A percentile compares a stretch with the other conserved stretches of the same genome.
Conservation (phyloP, 2,888 invertebrate species). For the Tridacna crocea region DNA sequence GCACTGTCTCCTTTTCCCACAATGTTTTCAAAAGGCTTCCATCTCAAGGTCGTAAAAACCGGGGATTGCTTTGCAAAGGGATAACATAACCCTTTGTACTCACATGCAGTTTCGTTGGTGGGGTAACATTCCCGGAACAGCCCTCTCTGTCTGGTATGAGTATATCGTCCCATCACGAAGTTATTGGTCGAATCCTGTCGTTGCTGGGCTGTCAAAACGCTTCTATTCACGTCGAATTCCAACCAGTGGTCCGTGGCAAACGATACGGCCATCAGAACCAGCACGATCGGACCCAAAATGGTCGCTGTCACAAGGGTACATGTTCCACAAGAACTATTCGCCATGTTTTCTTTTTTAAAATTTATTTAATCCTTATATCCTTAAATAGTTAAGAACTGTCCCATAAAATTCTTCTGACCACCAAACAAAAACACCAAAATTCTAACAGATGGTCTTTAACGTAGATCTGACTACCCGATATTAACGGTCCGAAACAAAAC, state of each 20-base stretch:
- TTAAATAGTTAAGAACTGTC: not conserved
- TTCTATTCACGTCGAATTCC: slow-evolving; percentile 73
- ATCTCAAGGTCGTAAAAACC: too few species aligned
- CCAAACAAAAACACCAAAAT: not conserved
- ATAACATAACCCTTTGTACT: slow-evolving; percentile 53
- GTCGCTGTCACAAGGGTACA: slow-evolving; percentile 67
- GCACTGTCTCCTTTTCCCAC: too few species aligned
- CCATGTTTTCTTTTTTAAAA: slow-evolving; percentile 39
- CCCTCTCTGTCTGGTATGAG: slow-evolving; percentile 74
- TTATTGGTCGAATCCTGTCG: slow-evolving; percentile 1
- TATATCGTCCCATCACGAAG: slow-evolving; percentile 53
- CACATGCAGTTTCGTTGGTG: slow-evolving; percentile 76
- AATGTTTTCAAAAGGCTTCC: too few species aligned
- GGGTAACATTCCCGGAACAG: slow-evolving; percentile 80
- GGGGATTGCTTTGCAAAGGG: too few species aligned
- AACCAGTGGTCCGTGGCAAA: slow-evolving; percentile 81
- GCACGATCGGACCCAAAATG: slow-evolving; percentile 73
- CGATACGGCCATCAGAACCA: slow-evolving; percentile 75
- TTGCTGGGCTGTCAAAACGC: slow-evolving; percentile 26
- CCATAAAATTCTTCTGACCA: not conserved
- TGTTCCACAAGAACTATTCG: slow-evolving; percentile 62
- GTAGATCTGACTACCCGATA: not conserved
- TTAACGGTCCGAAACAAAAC: slow-evolving; percentile 3
- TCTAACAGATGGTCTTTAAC: not conserved
- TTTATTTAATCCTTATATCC: not conserved